Base-by-base conservation (phyloP, 2,888 invertebrate genomes). In the Agonum fuliginosum region DNA sequence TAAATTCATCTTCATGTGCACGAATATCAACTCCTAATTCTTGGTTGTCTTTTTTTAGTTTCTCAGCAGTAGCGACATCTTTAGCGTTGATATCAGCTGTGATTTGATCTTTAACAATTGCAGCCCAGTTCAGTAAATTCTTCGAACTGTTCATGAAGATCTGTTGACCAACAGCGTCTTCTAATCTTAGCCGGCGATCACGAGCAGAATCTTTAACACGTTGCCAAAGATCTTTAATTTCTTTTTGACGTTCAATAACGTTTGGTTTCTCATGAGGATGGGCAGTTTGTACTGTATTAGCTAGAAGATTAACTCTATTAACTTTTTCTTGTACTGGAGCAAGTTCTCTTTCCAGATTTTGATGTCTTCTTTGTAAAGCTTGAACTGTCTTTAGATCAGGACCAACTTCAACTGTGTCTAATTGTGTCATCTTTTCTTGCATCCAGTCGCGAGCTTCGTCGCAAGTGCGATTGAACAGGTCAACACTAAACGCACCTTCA, bases 391-490 rank as follows among this genome's bases (percentile, higher is more conserved):
- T 93, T 46, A 98, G 89, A 87, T 98, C 98, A 1, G 94, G 93
- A 0, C 95, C 96, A 1, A 93, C 86, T 34, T 92, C 92, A 0
- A 91, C 91, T 0, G 91, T 92, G 51, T 96, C 96, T 78, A 98
- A 86, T 85, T 97, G 96, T 79, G 93, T 93, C 89, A 96, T 95
- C 87, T 99, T 99, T 87, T 98, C 98, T 73, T 93, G 89, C 95
- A 99, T 98, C 98, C 99, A 99, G 84, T 97, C 97, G 80, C 94
- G 92, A 0, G 98, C 96, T 85, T 99, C 99, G 84, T 97, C 97
- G 86, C 98, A 99, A 0, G 97, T 96, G 73, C 97, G 94, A 84
- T 97, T 93, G 89, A 98, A 99, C 5, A 98, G 88, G 85, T 98
- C 98, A 82, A 99, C 97, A 84, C 96, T 96, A 83, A 54, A 37